phyloP scores from a whole-genome alignment of 1,140 invertebrate species.

The Bombus ignitus region DNA sequence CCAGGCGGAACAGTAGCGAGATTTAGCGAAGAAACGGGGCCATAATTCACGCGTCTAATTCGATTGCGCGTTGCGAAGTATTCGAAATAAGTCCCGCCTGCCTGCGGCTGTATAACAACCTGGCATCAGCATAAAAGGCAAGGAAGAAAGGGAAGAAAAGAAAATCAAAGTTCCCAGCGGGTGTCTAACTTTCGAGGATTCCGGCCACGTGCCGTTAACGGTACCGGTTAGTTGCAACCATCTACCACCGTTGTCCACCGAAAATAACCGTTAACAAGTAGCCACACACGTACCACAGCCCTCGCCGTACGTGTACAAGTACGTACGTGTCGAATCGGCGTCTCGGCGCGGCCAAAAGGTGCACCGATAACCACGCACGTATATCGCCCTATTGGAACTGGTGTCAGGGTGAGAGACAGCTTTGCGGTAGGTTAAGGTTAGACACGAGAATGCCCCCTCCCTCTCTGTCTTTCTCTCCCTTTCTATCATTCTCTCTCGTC shows the following conservation, averaged over 20 bases:
- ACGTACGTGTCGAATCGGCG: too few species aligned
- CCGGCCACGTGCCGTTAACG: slow-evolving; percentile 37
- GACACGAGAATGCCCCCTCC: slow-evolving; percentile 25
- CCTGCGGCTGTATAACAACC: not conserved
- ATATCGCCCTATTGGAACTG: not conserved
- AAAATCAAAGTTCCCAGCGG: not conserved
- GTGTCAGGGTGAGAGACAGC: slow-evolving; percentile 21
- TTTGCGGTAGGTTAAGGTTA: slow-evolving; percentile 68
- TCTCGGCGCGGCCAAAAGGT: fast-evolving
- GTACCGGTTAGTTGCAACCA: not conserved
- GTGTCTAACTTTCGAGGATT: slow-evolving; percentile 20
- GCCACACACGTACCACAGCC: not conserved
- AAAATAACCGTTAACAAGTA: slow-evolving; percentile 1
- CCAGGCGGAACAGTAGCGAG: not conserved
- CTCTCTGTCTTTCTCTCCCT: not conserved
- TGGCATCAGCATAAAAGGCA: not conserved
- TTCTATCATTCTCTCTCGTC: not conserved
- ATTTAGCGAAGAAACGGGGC: not conserved
- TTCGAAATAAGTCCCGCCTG: not conserved
- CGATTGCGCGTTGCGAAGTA: not conserved
- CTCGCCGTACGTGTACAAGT: too few species aligned
- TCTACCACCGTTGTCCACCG: not conserved
- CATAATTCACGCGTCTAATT: not conserved
- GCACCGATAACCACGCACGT: not conserved
- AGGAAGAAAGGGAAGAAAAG: not conserved